Percentiles rank a stretch among this genome's conserved stretches.
Evolutionary conservation across 2,113 vertebrate genomes (phyloP).

Genomic region (Fulica atra): DNA sequence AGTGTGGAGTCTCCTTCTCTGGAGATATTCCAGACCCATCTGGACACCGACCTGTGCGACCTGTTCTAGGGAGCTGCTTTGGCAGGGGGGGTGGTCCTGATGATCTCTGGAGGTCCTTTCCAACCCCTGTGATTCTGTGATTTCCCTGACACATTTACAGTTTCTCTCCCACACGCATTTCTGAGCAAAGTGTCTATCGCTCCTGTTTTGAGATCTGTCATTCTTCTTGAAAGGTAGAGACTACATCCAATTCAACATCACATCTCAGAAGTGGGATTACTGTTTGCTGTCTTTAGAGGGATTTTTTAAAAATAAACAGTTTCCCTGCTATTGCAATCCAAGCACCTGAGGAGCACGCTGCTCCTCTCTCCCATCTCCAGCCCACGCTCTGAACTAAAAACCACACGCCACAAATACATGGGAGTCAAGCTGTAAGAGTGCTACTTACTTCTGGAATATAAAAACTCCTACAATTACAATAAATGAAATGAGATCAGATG

Average conservation of each 20-base stretch:
- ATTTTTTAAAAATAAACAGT: not conserved
- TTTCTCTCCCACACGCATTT: not conserved
- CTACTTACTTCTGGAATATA: constrained; percentile 94
- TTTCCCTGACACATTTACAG: not conserved
- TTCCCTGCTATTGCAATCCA: constrained; percentile 14
- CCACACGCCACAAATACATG: not conserved
- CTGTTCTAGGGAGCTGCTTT: no score
- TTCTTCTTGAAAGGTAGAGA: not conserved
- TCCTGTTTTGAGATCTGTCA: not conserved
- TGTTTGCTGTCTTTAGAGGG: not conserved
- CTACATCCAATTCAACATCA: not conserved
- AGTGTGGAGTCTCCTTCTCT: no score
- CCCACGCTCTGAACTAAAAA: not conserved
- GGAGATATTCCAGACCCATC: no score
- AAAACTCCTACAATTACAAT: constrained; percentile 88
- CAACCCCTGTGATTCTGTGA: no score
- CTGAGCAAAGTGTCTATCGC: not conserved
- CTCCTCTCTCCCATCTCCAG: not conserved
- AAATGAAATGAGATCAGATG: constrained; percentile 89
- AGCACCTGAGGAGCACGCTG: not conserved
- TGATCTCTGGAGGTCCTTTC: no score
- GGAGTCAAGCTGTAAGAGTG: not conserved
- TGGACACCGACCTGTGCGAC: no score
- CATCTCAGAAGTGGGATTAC: not conserved
- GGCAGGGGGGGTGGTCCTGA: no score